Conservation (phyloP, 2,113 vertebrate genomes). For the Plectropomus leopardus region DNA sequence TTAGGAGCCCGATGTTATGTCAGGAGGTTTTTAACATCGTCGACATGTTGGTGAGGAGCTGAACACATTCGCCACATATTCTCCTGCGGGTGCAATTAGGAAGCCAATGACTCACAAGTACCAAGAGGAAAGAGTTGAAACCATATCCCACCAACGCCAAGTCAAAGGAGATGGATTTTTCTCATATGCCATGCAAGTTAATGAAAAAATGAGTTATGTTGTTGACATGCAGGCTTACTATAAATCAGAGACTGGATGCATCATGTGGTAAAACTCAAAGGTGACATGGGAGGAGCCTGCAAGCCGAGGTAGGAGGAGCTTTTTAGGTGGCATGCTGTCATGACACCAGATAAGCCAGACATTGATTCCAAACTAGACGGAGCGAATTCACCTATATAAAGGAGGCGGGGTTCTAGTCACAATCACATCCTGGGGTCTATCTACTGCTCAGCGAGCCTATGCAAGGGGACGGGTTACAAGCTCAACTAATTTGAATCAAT, state of each 20-base stretch:
- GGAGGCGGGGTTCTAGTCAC: conserved; percentile 44
- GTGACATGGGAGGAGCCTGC: conserved; percentile 78
- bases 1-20: conserved; percentile 40
- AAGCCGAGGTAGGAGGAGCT: conserved; percentile 87
- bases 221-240: conserved; percentile 82
- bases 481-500: conserved; percentile 74
- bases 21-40: background rate
- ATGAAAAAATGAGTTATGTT: conserved; percentile 42
- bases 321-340: conserved; percentile 74
- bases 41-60: too few relatives aligned
- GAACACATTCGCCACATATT: conserved; percentile 21
- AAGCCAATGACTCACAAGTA: conserved; percentile 86
- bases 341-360: conserved; percentile 71
- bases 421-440: conserved; percentile 63
- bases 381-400: conserved; percentile 36
- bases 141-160: conserved; percentile 63
- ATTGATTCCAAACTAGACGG: conserved; percentile 71
- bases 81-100: conserved; percentile 68
- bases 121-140: conserved; percentile 59
- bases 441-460: conserved; percentile 60
- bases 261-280: conserved; percentile 56
- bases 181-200: conserved; percentile 77
- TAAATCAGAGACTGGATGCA: conserved; percentile 52
- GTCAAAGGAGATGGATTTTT: conserved; percentile 52
- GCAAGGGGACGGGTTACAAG: conserved; percentile 27